phyloP scores from a whole-genome alignment of 2,113 vertebrate genomes.

The Egretta garzetta region DNA sequence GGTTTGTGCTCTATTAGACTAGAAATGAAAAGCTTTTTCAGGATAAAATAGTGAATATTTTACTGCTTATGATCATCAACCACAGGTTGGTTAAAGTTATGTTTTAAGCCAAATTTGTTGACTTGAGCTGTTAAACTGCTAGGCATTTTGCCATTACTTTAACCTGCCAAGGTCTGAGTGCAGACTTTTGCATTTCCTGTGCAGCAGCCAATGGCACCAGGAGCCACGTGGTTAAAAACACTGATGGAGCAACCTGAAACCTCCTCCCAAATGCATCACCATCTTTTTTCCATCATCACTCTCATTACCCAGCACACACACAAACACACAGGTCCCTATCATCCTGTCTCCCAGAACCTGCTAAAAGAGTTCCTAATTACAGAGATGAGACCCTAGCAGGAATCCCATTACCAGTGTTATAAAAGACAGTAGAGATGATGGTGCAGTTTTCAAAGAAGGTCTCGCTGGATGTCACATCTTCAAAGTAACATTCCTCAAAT shows the following conservation, averaged over 20 bases:
- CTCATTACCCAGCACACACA: not conserved
- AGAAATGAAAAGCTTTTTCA: not conserved
- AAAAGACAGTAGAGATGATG: conserved; percentile 88
- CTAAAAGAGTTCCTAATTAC: not conserved
- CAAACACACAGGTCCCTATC: not conserved
- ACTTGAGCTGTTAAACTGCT: not conserved
- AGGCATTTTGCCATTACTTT: not conserved
- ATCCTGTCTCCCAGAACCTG: not conserved
- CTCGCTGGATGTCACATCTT: conserved; percentile 89
- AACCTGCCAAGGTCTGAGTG: not conserved
- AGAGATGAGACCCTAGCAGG: not conserved
- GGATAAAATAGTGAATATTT: not conserved
- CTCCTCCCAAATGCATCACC: not conserved
- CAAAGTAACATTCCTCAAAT: conserved; percentile 95
- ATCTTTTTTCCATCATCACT: not conserved
- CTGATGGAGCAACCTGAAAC: not conserved
- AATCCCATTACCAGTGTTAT: conserved; percentile 87
- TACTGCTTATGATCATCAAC: not conserved
- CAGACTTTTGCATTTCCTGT: not conserved
- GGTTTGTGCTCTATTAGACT: not conserved
- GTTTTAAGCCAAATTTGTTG: not conserved
- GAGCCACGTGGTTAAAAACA: not conserved
- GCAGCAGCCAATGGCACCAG: not conserved
- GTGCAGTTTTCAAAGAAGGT: conserved; percentile 97
- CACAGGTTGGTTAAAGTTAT: not conserved